Evolutionary conservation across 2,113 vertebrate species (phyloP).

Genomic region (Oryzias woworae): DNA sequence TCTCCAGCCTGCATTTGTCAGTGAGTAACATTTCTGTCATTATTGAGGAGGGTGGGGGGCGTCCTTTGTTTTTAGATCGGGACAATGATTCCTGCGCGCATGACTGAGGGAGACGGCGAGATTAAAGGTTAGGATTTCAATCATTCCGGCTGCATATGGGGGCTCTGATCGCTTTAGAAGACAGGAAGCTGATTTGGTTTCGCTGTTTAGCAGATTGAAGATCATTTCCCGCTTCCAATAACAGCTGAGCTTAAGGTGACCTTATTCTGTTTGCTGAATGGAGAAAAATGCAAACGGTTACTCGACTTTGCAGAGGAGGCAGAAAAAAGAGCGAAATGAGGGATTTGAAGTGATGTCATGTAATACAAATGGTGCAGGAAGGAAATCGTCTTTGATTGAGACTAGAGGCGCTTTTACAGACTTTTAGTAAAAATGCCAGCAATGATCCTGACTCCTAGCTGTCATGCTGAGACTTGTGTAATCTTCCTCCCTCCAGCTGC

Average conservation of each 20-base stretch:
- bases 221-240: too few relatives aligned
- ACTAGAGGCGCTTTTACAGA: too few relatives aligned
- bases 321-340: too few relatives aligned
- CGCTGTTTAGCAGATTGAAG: too few relatives aligned
- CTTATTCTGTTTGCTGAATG: neutral
- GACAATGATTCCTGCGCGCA: conserved; percentile 6
- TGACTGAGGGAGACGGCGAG: neutral
- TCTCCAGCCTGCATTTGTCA: conserved; percentile 25
- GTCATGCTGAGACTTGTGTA: too few relatives aligned
- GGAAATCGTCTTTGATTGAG: neutral
- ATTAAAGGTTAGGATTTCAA: neutral
- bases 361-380: conserved; percentile 1
- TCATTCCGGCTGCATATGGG: neutral
- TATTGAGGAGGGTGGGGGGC: neutral
- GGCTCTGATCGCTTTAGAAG: neutral
- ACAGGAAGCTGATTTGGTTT: neutral
- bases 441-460: too few relatives aligned
- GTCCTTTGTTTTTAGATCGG: conserved; percentile 43
- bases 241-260: neutral
- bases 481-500: too few relatives aligned
- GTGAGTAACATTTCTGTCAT: conserved; percentile 59
- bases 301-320: too few relatives aligned
- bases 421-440: too few relatives aligned
- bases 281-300: neutral
- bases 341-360: neutral